These are phyloP conservation scores for Phylloscopus trochilus DNA, from an alignment of 2,113 vertebrate species.

Conservation along the genomic window DNA sequence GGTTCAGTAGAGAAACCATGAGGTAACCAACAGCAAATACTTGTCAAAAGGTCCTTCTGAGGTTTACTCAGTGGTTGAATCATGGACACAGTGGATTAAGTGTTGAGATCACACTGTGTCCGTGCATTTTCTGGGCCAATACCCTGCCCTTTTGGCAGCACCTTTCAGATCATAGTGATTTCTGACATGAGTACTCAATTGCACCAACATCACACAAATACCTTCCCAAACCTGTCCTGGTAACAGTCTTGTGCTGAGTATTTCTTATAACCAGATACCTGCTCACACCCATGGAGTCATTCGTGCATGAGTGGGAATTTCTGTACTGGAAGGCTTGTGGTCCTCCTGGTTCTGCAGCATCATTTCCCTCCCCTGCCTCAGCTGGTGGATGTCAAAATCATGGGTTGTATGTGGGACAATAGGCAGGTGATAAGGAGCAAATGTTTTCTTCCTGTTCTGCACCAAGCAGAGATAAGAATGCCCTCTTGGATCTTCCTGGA, in stretches of 20 bases:
- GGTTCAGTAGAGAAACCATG: not conserved
- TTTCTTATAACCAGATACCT: not conserved
- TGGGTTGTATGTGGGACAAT: not conserved
- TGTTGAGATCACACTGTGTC: not conserved
- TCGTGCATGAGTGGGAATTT: not conserved
- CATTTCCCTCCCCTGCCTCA: not conserved
- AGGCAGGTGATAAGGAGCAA: not conserved
- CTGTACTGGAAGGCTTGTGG: not conserved
- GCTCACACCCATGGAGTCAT: not conserved
- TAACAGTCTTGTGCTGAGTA: not conserved
- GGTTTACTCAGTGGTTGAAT: fast-evolving
- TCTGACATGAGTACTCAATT: not conserved
- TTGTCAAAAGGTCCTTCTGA: not conserved
- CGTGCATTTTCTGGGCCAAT: not conserved
- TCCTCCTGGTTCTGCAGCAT: not conserved
- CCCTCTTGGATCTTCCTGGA: not conserved
- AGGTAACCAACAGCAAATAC: not conserved
- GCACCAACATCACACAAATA: fast-evolving
- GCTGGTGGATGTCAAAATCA: not conserved
- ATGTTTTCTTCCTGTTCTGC: not conserved
- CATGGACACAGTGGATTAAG: not conserved
- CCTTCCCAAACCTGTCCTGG: not conserved
- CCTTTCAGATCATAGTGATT: not conserved
- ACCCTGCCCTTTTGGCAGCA: not conserved
- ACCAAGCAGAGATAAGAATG: not conserved